Base-by-base conservation (phyloP, 2,113 vertebrate species). In the Aphyosemion australe region DNA sequence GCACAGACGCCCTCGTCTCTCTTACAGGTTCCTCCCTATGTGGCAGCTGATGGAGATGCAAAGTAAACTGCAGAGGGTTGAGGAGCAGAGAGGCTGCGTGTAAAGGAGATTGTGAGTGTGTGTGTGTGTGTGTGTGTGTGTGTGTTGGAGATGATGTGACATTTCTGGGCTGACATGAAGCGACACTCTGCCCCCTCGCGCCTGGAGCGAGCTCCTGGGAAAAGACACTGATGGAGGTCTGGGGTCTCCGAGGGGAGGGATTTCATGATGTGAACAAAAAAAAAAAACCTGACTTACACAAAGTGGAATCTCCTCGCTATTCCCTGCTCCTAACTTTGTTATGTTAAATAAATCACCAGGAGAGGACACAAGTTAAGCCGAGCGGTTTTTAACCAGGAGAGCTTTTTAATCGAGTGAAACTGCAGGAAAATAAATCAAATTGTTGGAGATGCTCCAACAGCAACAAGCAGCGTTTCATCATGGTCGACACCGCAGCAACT, bases 111-210 rank as follows among this genome's bases (percentile, higher is more conserved):
- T 42, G 58, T 61, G 42, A 51, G 70, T 56, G 70, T 56, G 70
- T 55, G 65, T 65, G 69, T 82, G 26, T 26, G 26, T 26, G 26
- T 46, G 58, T 63, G 42, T 56, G 70, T 56, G 70, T 56, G 70
- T 55, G 65, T 65, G 69, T 82, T 70, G 76, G 86, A 79, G 71
- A 72, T 68, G 75, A 80, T 73, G 83, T 91, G 88, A 89, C 91
- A 90, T 87, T 91, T 90, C 82, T 89, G 75, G 82, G 88, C 79
- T 86, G 88, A 90, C 81, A 79, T 83, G 76, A 89, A 87, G 84
- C 75, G 37, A 71, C 78, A 82, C 79, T 89, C 86, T 89, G 85
- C 86, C 84, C 83, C 84, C 84, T 85, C 74, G 43, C 12, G 88
- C 91, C 89, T 77, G 74, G 79, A 84, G 91, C 84, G 65, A 76